A percentile compares a stretch with the other conserved stretches of the same genome.
Conservation (phyloP, 2,113 vertebrate genomes). For the Chionodraco myersi region DNA sequence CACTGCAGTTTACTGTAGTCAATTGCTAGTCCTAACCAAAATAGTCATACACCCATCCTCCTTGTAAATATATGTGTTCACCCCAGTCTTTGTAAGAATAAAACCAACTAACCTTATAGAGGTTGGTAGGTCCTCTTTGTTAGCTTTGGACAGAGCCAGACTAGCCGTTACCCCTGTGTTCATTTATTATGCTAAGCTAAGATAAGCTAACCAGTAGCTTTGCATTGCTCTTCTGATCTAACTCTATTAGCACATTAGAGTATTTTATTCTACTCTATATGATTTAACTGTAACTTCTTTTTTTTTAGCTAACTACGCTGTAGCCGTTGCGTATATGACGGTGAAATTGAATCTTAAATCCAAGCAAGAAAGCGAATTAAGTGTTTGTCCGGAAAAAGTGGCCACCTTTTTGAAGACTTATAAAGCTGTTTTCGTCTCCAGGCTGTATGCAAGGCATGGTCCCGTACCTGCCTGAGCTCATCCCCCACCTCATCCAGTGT, state of each 20-base stretch:
- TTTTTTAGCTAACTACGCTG: too few relatives aligned
- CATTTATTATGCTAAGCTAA: background rate
- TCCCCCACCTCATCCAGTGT: conserved; percentile 94
- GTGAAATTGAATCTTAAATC: background rate
- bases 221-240: background rate
- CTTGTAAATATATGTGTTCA: background rate
- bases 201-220: background rate
- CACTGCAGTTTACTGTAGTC: background rate
- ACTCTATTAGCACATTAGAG: background rate
- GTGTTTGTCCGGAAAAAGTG: too few relatives aligned
- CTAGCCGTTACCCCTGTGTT: background rate
- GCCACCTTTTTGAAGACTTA: background rate
- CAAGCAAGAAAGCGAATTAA: background rate
- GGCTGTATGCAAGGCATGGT: conserved; percentile 99
- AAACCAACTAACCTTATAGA: background rate
- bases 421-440: conserved; percentile 48
- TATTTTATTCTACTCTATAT: too few relatives aligned
- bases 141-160: background rate
- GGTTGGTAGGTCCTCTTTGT: background rate
- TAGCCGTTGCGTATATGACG: too few relatives aligned
- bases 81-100: too few relatives aligned
- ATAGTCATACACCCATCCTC: background rate
- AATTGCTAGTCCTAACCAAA: background rate
- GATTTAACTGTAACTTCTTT: too few relatives aligned
- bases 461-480: conserved; percentile 93